phyloP scores from a whole-genome alignment of 2,113 vertebrate genomes.

The Lethenteron reissneri region DNA sequence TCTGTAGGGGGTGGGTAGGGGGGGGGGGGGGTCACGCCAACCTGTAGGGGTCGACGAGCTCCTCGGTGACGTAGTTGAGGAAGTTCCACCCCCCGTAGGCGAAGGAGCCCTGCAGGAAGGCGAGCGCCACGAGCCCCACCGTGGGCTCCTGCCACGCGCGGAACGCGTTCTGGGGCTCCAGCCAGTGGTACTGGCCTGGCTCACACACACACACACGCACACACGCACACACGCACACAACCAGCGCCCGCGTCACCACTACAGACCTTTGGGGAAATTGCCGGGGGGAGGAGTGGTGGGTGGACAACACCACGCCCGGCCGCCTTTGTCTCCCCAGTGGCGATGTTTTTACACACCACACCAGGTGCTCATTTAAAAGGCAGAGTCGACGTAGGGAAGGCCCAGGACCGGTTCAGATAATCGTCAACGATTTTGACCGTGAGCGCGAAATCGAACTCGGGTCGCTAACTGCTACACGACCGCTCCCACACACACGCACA shows the following conservation, averaged over 20 bases:
- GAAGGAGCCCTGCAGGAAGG: conserved; percentile 70
- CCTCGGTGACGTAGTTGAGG: conserved; percentile 79
- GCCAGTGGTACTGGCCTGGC: conserved; percentile 59
- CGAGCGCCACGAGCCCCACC: conserved; percentile 48
- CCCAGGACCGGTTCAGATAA: too few species aligned
- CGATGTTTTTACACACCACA: too few species aligned
- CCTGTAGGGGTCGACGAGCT: conserved; percentile 65
- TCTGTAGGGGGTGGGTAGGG: conserved; percentile 20
- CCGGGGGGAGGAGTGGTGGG: too few species aligned
- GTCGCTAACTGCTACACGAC: neutral
- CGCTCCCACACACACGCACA: neutral
- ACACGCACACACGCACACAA: neutral
- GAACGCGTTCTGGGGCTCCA: conserved; percentile 58
- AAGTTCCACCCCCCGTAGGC: conserved; percentile 85
- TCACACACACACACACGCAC: neutral
- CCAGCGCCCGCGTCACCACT: too few species aligned
- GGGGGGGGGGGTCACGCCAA: conserved; percentile 12
- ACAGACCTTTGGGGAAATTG: too few species aligned
- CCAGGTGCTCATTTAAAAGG: too few species aligned
- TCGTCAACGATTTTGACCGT: too few species aligned
- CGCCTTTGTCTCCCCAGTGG: too few species aligned
- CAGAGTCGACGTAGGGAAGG: too few species aligned
- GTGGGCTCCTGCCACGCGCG: conserved; percentile 50
- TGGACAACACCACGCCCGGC: too few species aligned
- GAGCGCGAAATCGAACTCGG: too few species aligned